Percentiles rank a stretch among this genome's conserved stretches.
Conservation (phyloP, 2,797 vertebrate species). For the Psittacula derbiana region DNA sequence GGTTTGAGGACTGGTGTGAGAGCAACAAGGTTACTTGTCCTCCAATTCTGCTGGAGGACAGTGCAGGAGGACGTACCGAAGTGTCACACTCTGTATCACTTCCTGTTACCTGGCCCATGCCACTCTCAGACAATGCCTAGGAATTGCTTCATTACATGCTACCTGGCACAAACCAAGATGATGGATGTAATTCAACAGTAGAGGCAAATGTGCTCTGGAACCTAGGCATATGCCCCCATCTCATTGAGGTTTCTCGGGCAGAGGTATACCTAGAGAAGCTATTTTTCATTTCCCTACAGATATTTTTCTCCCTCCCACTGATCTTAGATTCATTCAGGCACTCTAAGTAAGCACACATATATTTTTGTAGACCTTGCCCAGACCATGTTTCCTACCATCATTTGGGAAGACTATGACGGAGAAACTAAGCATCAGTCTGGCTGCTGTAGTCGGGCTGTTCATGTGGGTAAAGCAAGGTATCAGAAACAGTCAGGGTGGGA, state of each 20-base stretch:
- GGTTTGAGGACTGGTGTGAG: background rate
- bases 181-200: background rate
- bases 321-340: background rate
- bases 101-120: background rate
- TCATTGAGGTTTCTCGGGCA: background rate
- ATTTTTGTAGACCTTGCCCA: background rate
- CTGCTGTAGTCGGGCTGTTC: background rate
- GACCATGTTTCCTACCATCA: background rate
- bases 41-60: background rate
- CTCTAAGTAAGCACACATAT: background rate
- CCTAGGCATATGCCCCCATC: background rate
- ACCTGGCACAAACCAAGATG: background rate
- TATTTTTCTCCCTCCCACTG: background rate
- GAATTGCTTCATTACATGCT: background rate
- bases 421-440: background rate
- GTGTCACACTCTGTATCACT: rapidly evolving
- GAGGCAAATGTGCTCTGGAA: background rate
- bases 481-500: background rate
- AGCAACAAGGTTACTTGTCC: background rate
- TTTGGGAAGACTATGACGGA: background rate
- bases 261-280: background rate
- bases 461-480: rapidly evolving
- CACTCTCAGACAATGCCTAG: background rate
- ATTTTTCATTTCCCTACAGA: background rate
- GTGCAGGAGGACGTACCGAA: background rate